Conservation (phyloP, 2,113 vertebrate species). For the Caloenas nicobarica region DNA sequence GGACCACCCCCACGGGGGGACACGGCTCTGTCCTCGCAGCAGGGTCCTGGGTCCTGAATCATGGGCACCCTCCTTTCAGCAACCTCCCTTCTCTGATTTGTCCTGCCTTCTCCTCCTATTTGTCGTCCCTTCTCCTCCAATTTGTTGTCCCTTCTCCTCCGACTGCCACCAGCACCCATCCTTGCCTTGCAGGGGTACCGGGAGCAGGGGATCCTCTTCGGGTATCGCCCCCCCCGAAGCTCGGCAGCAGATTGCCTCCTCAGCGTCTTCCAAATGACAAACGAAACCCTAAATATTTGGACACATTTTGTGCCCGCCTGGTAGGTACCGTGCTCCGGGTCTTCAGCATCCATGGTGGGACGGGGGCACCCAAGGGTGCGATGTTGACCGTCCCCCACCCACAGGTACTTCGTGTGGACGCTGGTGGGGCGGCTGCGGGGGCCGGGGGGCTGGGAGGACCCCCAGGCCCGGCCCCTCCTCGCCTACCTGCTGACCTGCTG, state of each 20-base stretch:
- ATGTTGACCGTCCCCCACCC: neutral
- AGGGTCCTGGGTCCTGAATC: neutral
- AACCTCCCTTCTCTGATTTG: neutral
- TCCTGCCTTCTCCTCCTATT: no score
- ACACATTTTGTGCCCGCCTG: slow-evolving; percentile 91
- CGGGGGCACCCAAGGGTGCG: neutral
- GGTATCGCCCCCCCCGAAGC: slow-evolving; percentile 88
- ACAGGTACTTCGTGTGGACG: slow-evolving; percentile 87
- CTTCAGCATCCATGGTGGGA: neutral
- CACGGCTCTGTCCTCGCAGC: neutral
- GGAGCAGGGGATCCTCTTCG: slow-evolving; percentile 90
- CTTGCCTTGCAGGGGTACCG: slow-evolving; percentile 81
- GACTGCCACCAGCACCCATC: neutral
- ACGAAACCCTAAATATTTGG: slow-evolving; percentile 98
- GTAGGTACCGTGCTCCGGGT: slow-evolving; percentile 44
- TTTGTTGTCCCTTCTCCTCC: neutral
- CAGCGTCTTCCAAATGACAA: slow-evolving; percentile 92
- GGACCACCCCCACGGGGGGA: no score
- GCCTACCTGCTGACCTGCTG: slow-evolving; percentile 82
- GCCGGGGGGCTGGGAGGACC: slow-evolving; percentile 71
- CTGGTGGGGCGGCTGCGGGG: slow-evolving; percentile 69
- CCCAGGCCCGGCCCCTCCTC: slow-evolving; percentile 80
- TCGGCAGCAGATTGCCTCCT: slow-evolving; percentile 88
- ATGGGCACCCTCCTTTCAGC: fast-evolving
- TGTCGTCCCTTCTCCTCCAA: no score